A percentile compares a stretch with the other conserved stretches of the same genome.
Conservation (phyloP, 2,113 vertebrate genomes). For the Ictalurus furcatus region DNA sequence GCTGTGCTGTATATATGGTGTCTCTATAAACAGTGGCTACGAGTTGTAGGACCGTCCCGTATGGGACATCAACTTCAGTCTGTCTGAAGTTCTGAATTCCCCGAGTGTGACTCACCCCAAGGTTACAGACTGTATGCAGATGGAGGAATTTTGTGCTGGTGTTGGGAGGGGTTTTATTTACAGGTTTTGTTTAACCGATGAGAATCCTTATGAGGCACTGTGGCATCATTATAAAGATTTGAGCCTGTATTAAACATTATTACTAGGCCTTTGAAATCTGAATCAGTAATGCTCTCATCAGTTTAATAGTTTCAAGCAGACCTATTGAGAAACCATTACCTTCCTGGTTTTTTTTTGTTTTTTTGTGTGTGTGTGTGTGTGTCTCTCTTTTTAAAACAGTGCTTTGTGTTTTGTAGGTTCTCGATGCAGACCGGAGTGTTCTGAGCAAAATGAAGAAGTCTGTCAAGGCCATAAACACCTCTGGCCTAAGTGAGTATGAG, state of each 20-base stretch:
- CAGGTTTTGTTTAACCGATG: background rate
- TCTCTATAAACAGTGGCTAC: background rate
- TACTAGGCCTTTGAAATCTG: background rate
- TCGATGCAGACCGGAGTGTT: constrained; percentile 89
- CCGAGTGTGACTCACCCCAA: constrained; percentile 29
- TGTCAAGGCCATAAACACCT: constrained; percentile 88
- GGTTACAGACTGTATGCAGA: background rate
- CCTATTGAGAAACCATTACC: background rate
- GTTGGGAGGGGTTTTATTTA: background rate
- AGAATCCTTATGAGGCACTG: constrained; percentile 8
- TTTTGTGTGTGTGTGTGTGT: no score
- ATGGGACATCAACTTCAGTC: background rate
- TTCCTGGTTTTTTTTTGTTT: no score
- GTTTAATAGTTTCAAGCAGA: background rate
- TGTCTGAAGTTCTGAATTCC: constrained; percentile 15
- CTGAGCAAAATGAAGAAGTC: constrained; percentile 98
- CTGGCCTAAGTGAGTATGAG: constrained; percentile 85
- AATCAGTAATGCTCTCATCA: background rate
- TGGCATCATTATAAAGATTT: background rate
- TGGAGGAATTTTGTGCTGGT: background rate
- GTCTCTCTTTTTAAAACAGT: background rate
- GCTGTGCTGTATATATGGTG: background rate
- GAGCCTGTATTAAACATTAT: background rate
- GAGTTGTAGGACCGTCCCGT: background rate
- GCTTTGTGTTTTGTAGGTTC: constrained; percentile 69